Evolutionary conservation across 2,797 vertebrate species (phyloP).

Genomic region (Sebastes glaucus): DNA sequence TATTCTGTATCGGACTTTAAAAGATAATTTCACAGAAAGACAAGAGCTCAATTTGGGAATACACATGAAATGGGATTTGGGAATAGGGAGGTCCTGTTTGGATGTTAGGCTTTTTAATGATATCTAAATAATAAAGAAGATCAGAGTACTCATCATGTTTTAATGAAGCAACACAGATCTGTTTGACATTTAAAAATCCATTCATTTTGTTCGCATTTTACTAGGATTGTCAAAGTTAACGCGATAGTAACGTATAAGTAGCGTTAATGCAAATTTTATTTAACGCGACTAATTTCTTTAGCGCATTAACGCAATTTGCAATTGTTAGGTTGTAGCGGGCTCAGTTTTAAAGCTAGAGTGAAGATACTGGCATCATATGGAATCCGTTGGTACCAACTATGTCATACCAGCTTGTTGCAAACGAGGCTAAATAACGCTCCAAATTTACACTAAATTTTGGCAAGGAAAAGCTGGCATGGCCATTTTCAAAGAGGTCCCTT

Average conservation of each 20-base stretch:
- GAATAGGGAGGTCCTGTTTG: neutral
- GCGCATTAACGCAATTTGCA: fast-evolving
- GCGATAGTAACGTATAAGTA: too few relatives aligned
- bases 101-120: neutral
- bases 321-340: too few relatives aligned
- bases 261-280: too few relatives aligned
- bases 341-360: too few relatives aligned
- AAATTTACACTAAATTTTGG: too few relatives aligned
- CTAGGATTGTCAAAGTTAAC: too few relatives aligned
- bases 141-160: neutral
- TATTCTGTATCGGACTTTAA: neutral
- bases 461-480: too few relatives aligned
- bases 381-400: fast-evolving
- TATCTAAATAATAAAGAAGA: conserved; percentile 6
- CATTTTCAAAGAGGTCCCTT: fast-evolving
- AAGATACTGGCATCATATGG: too few relatives aligned
- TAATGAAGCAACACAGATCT: neutral
- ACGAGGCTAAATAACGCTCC: too few relatives aligned
- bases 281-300: too few relatives aligned
- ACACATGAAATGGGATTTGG: neutral
- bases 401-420: too few relatives aligned
- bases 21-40: neutral
- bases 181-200: conserved; percentile 13
- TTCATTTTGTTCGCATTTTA: conserved; percentile 5
- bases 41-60: neutral